phyloP scores from a whole-genome alignment of 2,888 invertebrate species.

The Melikaiella ostensackeni region DNA sequence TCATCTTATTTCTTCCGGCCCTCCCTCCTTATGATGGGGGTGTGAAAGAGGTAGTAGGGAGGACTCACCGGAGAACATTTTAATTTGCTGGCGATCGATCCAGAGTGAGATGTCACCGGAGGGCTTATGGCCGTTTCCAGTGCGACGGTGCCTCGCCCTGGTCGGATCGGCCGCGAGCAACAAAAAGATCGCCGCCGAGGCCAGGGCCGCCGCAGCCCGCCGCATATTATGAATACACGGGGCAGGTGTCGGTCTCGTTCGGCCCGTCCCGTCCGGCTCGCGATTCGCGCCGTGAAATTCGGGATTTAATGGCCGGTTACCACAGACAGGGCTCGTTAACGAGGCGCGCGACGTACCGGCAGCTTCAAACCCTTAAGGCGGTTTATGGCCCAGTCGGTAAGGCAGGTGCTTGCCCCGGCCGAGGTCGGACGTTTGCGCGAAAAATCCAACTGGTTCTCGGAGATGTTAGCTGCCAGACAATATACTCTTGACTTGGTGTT shows the following conservation, averaged over 20 bases:
- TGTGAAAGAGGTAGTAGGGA: slow-evolving; percentile 5
- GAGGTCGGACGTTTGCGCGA: slow-evolving; percentile 30
- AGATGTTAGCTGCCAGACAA: not conserved
- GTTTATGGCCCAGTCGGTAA: slow-evolving; percentile 41
- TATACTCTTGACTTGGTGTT: not conserved
- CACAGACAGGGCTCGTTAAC: slow-evolving; percentile 44
- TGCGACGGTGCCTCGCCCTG: slow-evolving; percentile 68
- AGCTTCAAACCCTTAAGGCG: slow-evolving; percentile 41
- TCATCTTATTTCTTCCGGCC: not conserved
- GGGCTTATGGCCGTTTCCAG: slow-evolving; percentile 70
- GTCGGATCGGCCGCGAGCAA: slow-evolving; percentile 62
- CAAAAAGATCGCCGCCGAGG: slow-evolving; percentile 63
- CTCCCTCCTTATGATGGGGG: not conserved
- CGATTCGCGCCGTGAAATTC: slow-evolving; percentile 62
- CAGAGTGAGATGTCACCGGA: slow-evolving; percentile 87
- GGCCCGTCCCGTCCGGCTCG: slow-evolving; percentile 33
- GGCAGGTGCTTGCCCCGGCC: slow-evolving; percentile 42
- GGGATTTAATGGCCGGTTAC: slow-evolving; percentile 61
- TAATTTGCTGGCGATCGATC: slow-evolving; percentile 95
- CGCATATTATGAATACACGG: slow-evolving; percentile 60
- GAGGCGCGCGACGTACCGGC: slow-evolving; percentile 45
- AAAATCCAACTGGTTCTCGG: slow-evolving; percentile 28
- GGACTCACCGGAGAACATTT: slow-evolving; percentile 90
- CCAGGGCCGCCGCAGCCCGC: slow-evolving; percentile 69
- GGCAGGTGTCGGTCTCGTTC: slow-evolving; percentile 21